Evolutionary conservation across 1,140 invertebrate genomes (phyloP), one percentile per base, ranked within the genome.

Genomic region (Andricus grossulariae): DNA sequence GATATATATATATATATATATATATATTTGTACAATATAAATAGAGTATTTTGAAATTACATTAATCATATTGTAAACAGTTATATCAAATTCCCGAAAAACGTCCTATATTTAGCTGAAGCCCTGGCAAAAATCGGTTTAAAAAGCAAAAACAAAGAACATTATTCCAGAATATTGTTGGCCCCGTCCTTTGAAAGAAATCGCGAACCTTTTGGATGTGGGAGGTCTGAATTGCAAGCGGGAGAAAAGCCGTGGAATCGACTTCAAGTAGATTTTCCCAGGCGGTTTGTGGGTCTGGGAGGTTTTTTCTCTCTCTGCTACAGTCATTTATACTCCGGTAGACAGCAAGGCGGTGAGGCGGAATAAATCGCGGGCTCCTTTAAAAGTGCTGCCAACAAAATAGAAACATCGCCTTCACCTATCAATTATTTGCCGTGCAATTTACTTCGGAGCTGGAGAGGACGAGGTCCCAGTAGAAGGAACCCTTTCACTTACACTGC

Each of bases 301-400:
- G 57, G 57, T 81, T 82, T 85, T 80, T 80, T 80, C 81, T 79
- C 77, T 74, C 80, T 75, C 74, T 76, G 79, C 77, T 80, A 77
- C 72, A 80, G 85, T 86, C 87, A 88, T 90, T 89, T 89, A 89
- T 89, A 89, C 83, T 84, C 80, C 73, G 77, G 76, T 81, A 89
- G 87, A 89, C 85, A 88, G 84, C 85, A 84, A 90, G 88, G 88
- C 88, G 88, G 87, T 87, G 88, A 90, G 88, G 84, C 82, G 85
- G 86, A 90, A 90, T 90, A 90, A 90, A 90, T 90, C 88, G 88
- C 86, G 78, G 77, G 83, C 83, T 88, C 86, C 85, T 89, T 90
- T 89, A 89, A 86, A 90, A 90, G 88, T 88, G 84, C 86, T 90
- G 89, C 89, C 89, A 90, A 88, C 89, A 85, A 89, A 90, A 90